Conservation (phyloP, 2,797 vertebrate genomes). For the Meda fulgida region DNA sequence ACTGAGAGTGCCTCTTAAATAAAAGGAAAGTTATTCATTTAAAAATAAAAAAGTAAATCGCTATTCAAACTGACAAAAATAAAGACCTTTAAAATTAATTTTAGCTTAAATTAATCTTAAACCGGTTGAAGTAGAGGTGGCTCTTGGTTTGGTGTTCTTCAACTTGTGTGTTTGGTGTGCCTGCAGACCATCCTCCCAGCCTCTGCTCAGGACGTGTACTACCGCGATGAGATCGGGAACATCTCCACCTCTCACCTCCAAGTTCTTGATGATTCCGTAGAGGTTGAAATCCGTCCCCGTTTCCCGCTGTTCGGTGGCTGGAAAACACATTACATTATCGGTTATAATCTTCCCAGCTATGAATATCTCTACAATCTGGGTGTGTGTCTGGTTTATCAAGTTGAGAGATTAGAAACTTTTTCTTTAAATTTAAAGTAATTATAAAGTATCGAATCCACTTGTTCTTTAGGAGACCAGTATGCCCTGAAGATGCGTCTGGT, state of each 20-base stretch:
- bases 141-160: background rate
- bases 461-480: slow-evolving; percentile 90
- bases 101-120: too few relatives aligned
- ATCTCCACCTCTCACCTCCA: slow-evolving; percentile 98
- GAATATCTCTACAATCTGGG: slow-evolving; percentile 98
- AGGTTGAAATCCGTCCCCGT: slow-evolving; percentile 96
- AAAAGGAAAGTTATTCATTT: background rate
- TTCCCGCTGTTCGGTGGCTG: slow-evolving; percentile 98
- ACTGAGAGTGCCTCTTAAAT: background rate
- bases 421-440: background rate
- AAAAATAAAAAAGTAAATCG: too few relatives aligned
- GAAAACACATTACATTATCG: slow-evolving; percentile 98
- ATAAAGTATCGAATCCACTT: background rate
- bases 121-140: too few relatives aligned
- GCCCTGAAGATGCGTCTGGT: slow-evolving; percentile 97
- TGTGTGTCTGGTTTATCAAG: slow-evolving; percentile 66
- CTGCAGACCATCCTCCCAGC: slow-evolving; percentile 97
- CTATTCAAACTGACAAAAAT: too few relatives aligned
- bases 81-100: too few relatives aligned
- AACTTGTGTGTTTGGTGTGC: background rate
- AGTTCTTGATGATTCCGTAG: slow-evolving; percentile 94
- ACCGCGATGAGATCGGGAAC: slow-evolving; percentile 97
- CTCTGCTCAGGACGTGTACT: slow-evolving; percentile 97
- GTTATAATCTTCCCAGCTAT: slow-evolving; percentile 98
- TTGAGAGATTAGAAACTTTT: background rate